Conservation (phyloP, 1,140 invertebrate species). For the Drosophila chauvacae region DNA sequence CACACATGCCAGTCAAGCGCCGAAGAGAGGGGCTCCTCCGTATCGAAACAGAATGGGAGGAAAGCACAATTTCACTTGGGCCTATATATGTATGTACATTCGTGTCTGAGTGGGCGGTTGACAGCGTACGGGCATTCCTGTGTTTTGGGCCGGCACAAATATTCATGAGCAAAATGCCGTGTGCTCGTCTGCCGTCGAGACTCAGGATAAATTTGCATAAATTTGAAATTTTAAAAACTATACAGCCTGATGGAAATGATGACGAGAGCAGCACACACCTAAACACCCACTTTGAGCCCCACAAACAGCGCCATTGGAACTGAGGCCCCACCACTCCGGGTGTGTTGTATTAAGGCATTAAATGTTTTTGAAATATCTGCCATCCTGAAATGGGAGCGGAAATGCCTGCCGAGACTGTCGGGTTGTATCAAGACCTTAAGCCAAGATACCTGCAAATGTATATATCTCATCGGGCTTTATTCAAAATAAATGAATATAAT, state of each 20-base stretch:
- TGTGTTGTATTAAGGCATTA: slow-evolving; percentile 66
- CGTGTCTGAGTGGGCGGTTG: slow-evolving; percentile 24
- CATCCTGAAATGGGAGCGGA: slow-evolving; percentile 9
- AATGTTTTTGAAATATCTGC: slow-evolving; percentile 68
- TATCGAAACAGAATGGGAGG: slow-evolving; percentile 28
- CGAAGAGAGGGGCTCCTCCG: slow-evolving; percentile 1
- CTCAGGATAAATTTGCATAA: slow-evolving; percentile 70
- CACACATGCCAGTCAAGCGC: slow-evolving; percentile 10
- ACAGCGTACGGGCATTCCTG: slow-evolving; percentile 19
- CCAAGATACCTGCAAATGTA: not conserved
- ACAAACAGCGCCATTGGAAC: slow-evolving; percentile 7
- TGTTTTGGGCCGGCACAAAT: slow-evolving; percentile 56
- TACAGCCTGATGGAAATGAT: slow-evolving; percentile 78
- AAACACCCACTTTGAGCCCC: slow-evolving; percentile 19
- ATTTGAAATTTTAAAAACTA: slow-evolving; percentile 80
- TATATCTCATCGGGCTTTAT: not conserved
- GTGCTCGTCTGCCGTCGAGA: slow-evolving; percentile 33
- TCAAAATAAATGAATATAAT: not conserved
- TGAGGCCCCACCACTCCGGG: slow-evolving; percentile 31
- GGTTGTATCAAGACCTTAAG: slow-evolving; percentile 14
- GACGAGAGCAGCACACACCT: slow-evolving; percentile 51
- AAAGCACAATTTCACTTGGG: slow-evolving; percentile 71
- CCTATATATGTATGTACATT: slow-evolving; percentile 11
- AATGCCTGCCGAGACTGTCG: slow-evolving; percentile 21
- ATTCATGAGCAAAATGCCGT: slow-evolving; percentile 73